A percentile compares a stretch with the other conserved stretches of the same genome.
phyloP scores from a whole-genome alignment of 2,113 vertebrate genomes.

The Sarotherodon lohbergeri region DNA sequence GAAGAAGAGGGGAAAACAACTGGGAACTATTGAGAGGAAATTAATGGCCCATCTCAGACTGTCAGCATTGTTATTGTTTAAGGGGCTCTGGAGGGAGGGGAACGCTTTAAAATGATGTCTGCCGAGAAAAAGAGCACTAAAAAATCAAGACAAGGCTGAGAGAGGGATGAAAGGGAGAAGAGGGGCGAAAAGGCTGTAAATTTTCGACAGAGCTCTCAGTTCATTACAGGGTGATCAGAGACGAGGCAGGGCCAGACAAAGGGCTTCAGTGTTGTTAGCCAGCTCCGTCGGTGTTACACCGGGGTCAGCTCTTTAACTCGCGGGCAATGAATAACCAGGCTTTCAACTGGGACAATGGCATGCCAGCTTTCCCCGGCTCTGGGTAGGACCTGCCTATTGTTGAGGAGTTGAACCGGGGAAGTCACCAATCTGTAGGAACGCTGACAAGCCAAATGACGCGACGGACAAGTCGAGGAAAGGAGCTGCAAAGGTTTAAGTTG shows the following conservation, averaged over 20 bases:
- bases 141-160: conserved; percentile 56
- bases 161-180: conserved; percentile 59
- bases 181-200: conserved; percentile 75
- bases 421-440: conserved; percentile 72
- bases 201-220: conserved; percentile 87
- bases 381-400: conserved; percentile 59
- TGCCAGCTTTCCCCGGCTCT: conserved; percentile 51
- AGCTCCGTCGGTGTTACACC: conserved; percentile 73
- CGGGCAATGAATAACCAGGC: conserved; percentile 67
- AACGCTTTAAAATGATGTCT: conserved; percentile 63
- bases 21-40: conserved; percentile 56
- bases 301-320: conserved; percentile 78
- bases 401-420: conserved; percentile 60
- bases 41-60: conserved; percentile 58
- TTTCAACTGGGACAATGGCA: conserved; percentile 64
- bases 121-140: conserved; percentile 67
- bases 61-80: conserved; percentile 55
- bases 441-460: conserved; percentile 42
- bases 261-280: conserved; percentile 73
- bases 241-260: conserved; percentile 78
- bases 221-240: conserved; percentile 87
- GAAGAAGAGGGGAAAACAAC: conserved; percentile 51
- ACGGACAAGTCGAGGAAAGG: conserved; percentile 40
- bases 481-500: conserved; percentile 12
- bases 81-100: conserved; percentile 38